Percentiles rank a stretch among this genome's conserved stretches.
Evolutionary conservation across 2,797 vertebrate genomes (phyloP).

Genomic region (Silurus aristotelis): DNA sequence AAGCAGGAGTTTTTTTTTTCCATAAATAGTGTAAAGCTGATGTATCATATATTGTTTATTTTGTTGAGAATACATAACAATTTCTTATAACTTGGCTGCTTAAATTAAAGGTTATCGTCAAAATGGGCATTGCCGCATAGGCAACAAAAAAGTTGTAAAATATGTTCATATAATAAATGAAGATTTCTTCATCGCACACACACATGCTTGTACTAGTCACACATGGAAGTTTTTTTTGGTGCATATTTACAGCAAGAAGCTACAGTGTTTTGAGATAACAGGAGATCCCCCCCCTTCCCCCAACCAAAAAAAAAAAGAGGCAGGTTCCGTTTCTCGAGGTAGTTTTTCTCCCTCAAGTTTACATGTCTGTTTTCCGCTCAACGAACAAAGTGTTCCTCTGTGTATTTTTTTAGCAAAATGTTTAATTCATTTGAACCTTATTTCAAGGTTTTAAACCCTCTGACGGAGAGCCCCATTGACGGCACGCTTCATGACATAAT

Average conservation of each 20-base stretch:
- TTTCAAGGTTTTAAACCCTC: neutral
- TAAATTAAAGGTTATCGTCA: neutral
- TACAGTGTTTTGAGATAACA: neutral
- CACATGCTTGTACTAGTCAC: neutral
- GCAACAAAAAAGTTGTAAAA: neutral
- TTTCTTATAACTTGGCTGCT: neutral
- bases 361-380: neutral
- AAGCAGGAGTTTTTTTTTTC: neutral
- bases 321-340: neutral
- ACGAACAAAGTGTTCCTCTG: neutral
- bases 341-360: neutral
- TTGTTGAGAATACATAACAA: too few relatives aligned
- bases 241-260: neutral
- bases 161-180: neutral
- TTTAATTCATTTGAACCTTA: too few relatives aligned
- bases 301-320: too few relatives aligned
- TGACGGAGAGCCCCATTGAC: neutral
- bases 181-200: neutral
- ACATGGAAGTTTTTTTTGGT: neutral
- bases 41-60: neutral
- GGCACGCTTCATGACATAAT: neutral
- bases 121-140: too few relatives aligned
- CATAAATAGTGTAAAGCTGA: neutral
- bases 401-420: neutral
- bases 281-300: neutral